Base-by-base conservation (phyloP, 2,113 vertebrate species). In the Lepus europaeus region DNA sequence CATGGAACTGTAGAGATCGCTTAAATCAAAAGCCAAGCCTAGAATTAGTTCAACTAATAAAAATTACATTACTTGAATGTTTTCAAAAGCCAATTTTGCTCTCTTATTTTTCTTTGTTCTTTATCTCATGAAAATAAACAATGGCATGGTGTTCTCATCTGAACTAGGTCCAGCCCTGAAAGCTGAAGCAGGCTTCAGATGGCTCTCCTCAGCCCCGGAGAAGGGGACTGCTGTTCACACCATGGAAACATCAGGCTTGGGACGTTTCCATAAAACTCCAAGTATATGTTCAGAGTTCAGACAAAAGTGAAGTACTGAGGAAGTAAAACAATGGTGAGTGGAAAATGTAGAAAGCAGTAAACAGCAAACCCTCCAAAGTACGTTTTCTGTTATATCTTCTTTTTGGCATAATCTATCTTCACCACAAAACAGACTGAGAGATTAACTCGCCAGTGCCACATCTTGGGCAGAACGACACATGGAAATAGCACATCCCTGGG, bases 61-160 rank as follows among this genome's bases (percentile, higher is more conserved):
- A 90, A 89, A 80, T 36, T 51, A 86, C 66, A 78, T 77, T 61
- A 83, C 82, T 89, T 53, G 51, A 56, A 31, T 27, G 23, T 72
- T 95, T 96, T 88, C 89, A 66, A 92, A 89, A 89, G 86, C 66
- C 85, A 85, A 33, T 36, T 70, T 94, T 66, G 51, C 64, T 59
- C 73, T 89, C 68, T 77, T 45, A 22, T 74, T 90, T 78, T 85
- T 49, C 91, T 95, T 82, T 45, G 63, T 91, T 96, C 87, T 92
- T 95, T 90, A 94, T 92, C 74, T 96, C 90, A 88, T 79, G 74
- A 95, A 95, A 96, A 93, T 85, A 90, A 96, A 90, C 84, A 72
- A 49, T 8, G 33, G 63, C 2, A 69, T 5, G 29, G 66, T 1
- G 0, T 85, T 73, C 77, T 72, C 90, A 12, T 59, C 39, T 63